Evolutionary conservation across 2,113 vertebrate genomes (phyloP).

Genomic region (cat (Felis catus)): DNA sequence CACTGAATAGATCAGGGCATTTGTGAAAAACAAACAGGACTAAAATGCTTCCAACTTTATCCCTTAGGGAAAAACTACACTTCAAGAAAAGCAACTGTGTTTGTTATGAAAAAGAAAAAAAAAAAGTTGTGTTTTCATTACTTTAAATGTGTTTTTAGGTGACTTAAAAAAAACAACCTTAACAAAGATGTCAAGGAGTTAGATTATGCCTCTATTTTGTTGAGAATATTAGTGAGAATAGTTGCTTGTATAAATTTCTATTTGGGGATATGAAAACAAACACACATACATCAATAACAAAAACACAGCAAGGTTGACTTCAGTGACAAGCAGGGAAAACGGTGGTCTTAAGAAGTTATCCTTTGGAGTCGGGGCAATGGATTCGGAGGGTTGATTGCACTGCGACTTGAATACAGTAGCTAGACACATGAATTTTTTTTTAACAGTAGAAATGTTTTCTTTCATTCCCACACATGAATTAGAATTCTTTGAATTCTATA

Average conservation of each 20-base stretch:
- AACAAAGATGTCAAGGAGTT: neutral
- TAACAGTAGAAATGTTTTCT: neutral
- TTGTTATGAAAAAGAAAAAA: neutral
- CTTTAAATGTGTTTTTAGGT: neutral
- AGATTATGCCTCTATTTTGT: neutral
- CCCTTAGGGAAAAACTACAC: neutral
- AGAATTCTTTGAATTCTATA: conserved; percentile 33
- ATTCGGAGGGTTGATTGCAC: rapidly evolving
- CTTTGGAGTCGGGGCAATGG: too few species aligned
- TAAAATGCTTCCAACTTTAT: neutral
- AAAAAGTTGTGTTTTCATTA: neutral
- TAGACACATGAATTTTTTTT: neutral
- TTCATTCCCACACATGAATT: neutral
- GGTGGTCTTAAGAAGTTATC: neutral
- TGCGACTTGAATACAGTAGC: rapidly evolving
- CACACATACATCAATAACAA: neutral
- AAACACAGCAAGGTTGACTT: neutral
- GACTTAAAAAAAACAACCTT: neutral
- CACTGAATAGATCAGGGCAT: neutral
- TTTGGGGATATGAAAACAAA: neutral
- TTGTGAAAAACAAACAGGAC: neutral
- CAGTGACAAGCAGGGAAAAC: rapidly evolving
- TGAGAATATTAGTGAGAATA: neutral
- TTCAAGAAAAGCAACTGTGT: neutral
- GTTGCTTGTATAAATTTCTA: neutral